Evolutionary conservation across 2,888 invertebrate species (phyloP).

Genomic region (Campoplex nolae): DNA sequence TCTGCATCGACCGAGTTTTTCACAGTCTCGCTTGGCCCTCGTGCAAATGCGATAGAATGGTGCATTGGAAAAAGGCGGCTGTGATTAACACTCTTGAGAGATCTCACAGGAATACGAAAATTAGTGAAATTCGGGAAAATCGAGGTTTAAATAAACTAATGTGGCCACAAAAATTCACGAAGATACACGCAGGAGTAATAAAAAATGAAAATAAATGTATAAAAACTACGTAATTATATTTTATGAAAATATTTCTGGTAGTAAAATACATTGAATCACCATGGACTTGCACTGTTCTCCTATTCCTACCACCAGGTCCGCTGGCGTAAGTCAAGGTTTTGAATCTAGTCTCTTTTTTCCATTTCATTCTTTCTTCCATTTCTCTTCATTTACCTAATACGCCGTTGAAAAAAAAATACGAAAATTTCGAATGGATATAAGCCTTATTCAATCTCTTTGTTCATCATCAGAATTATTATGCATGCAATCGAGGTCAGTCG

Average conservation of each 20-base stretch:
- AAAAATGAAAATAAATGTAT: too few relatives aligned
- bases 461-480: neutral
- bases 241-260: neutral
- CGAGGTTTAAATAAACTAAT: too few relatives aligned
- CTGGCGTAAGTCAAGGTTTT: constrained; percentile 66
- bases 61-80: too few relatives aligned
- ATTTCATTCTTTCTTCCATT: constrained; percentile 12
- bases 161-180: too few relatives aligned
- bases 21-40: too few relatives aligned
- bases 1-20: too few relatives aligned
- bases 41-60: too few relatives aligned
- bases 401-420: neutral
- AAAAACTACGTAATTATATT: too few relatives aligned
- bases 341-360: neutral
- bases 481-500: neutral
- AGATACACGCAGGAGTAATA: too few relatives aligned
- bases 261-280: constrained; percentile 6
- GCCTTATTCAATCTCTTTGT: neutral
- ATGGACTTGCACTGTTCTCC: constrained; percentile 65
- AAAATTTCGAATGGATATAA: neutral
- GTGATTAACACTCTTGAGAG: too few relatives aligned
- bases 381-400: neutral
- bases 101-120: too few relatives aligned
- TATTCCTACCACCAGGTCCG: constrained; percentile 66
- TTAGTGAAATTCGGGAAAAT: too few relatives aligned